Evolutionary conservation across 2,797 vertebrate species (phyloP), one percentile per base, ranked within the genome.

Genomic region (Sebastes goodei): DNA sequence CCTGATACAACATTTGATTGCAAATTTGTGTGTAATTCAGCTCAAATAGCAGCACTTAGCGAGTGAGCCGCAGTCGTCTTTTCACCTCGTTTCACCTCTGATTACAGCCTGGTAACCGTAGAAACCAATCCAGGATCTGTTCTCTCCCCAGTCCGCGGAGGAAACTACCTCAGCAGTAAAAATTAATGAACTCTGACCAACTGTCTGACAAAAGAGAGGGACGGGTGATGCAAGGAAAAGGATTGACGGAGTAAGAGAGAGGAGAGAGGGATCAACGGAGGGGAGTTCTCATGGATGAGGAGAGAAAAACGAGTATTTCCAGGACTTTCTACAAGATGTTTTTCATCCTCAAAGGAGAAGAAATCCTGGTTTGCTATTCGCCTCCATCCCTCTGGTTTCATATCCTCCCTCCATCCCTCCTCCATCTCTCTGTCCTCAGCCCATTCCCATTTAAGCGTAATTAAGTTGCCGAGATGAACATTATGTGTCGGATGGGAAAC

Each of bases 161-260:
- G 95, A 97, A 96, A 97, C 95, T 96, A 97, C 96, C 96, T 97
- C 94, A 84, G 94, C 96, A 95, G 96, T 98, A 97, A 97, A 97
- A 97, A 97, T 98, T 97, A 97, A 98, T 97, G 97, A 98, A 96
- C 96, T 97, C 95, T 96, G 97, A 97, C 97, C 95, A 92, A 95
- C 95, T 53, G 67, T 77, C 88, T 87, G 82, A 83, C 71, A 17
- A 59, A 73, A 46, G 78, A 83, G 65, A 84, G 74, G 77, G 70
- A 81, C 9, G 38, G 80, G 32, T 57, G 81, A 84, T 32, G 76
- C 21, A 74, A 74, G 61, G 38, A 62, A 21, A 78, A 52, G 72
- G 63, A 69, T 3, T 12, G 82, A 83, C 1, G 15, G 0, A 60
- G 73, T 57, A 23, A 70, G 63, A 71, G 20, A 60, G 23, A 30